Evolutionary conservation across 2,888 invertebrate genomes (phyloP).

Genomic region (Synanthedon formicaeformis): DNA sequence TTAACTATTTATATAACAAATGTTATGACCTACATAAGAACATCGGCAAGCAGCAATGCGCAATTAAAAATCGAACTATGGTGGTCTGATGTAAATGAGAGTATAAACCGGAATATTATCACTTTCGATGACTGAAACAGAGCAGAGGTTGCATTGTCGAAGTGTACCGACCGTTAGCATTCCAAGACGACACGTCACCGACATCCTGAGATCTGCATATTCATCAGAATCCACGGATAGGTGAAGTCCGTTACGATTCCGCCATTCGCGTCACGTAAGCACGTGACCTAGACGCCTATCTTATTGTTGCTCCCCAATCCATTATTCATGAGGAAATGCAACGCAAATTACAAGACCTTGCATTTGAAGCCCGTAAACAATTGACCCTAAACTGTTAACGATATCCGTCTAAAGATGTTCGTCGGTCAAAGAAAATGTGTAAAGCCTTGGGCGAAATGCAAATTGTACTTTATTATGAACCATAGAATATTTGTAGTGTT

Average conservation of each 20-base stretch:
- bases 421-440: conserved; percentile 9
- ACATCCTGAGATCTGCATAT: conserved; percentile 47
- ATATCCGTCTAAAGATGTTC: conserved; percentile 15
- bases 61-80: conserved; percentile 12
- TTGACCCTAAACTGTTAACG: conserved; percentile 25
- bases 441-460: conserved; percentile 7
- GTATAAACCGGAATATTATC: conserved; percentile 15
- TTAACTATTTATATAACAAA: too few species aligned
- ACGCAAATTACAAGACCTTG: conserved; percentile 28
- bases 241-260: conserved; percentile 46
- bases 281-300: conserved; percentile 18
- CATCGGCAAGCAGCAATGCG: too few species aligned
- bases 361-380: conserved; percentile 25
- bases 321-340: conserved; percentile 42
- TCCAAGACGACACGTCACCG: conserved; percentile 46
- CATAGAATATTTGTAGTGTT: neutral
- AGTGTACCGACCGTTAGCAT: conserved; percentile 60
- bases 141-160: conserved; percentile 32
- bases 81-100: conserved; percentile 24
- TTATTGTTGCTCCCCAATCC: conserved; percentile 30
- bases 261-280: conserved; percentile 40
- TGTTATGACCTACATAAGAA: too few species aligned
- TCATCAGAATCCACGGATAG: conserved; percentile 49
- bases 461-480: conserved; percentile 8
- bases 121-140: conserved; percentile 22